Evolutionary conservation across 1,140 invertebrate genomes (phyloP).

Genomic region (Euura saliciscinereae): DNA sequence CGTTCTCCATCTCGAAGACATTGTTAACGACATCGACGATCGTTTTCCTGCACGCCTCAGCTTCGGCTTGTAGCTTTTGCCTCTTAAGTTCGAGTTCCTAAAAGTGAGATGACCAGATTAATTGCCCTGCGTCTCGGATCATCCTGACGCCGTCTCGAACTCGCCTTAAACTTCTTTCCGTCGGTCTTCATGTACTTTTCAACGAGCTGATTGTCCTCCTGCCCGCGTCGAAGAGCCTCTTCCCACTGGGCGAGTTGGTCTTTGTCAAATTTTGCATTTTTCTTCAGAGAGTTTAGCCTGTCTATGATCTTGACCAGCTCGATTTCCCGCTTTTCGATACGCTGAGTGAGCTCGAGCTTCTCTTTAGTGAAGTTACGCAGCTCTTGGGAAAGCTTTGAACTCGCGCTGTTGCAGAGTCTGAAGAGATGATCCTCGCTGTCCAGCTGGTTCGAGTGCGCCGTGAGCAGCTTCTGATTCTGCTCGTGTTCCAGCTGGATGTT

Average conservation of each 20-base stretch:
- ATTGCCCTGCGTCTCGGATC: constrained; percentile 10
- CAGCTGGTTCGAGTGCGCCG: constrained; percentile 65
- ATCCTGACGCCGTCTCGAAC: no score
- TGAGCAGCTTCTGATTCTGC: constrained; percentile 60
- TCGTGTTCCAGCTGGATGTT: constrained; percentile 40
- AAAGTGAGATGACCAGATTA: constrained; percentile 9
- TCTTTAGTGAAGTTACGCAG: constrained; percentile 60
- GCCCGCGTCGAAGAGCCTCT: constrained; percentile 64
- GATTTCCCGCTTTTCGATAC: constrained; percentile 43
- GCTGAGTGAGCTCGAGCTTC: constrained; percentile 53
- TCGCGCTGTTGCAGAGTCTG: constrained; percentile 57
- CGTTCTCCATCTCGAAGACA: constrained; percentile 47
- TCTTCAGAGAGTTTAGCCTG: constrained; percentile 65
- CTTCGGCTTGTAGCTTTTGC: constrained; percentile 43
- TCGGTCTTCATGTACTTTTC: constrained; percentile 70
- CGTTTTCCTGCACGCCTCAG: constrained; percentile 36
- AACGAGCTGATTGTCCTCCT: constrained; percentile 67
- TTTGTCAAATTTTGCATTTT: constrained; percentile 66
- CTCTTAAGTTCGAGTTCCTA: constrained; percentile 56
- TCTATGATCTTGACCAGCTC: constrained; percentile 57
- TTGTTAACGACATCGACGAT: constrained; percentile 44
- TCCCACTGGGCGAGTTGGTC: constrained; percentile 67
- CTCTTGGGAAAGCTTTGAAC: constrained; percentile 59
- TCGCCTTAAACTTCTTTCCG: constrained; percentile 66
- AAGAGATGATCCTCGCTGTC: constrained; percentile 67